Conservation (phyloP, 2,888 invertebrate genomes). For the Matsumyia berberina region DNA sequence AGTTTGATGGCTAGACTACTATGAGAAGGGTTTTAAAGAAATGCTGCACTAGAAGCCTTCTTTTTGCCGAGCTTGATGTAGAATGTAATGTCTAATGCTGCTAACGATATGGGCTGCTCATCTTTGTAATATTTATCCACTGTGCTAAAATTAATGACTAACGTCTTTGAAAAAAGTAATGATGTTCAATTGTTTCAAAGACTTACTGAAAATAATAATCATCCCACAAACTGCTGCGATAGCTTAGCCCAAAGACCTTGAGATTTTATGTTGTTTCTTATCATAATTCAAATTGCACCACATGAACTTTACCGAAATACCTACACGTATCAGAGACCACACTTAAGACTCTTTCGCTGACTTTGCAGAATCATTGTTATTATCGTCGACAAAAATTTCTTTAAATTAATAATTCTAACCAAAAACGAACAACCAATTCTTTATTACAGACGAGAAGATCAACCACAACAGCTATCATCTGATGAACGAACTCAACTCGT, state of each 20-base stretch:
- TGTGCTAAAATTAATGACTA: too few species aligned
- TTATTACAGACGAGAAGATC: slow-evolving; percentile 58
- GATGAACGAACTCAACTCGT: slow-evolving; percentile 77
- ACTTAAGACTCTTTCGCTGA: neutral
- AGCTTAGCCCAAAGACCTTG: neutral
- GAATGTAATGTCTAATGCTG: too few species aligned
- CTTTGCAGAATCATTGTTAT: slow-evolving; percentile 22
- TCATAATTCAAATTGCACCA: slow-evolving; percentile 9
- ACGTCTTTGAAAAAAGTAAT: too few species aligned
- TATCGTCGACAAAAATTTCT: neutral
- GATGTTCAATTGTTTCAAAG: too few species aligned
- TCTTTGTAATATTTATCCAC: too few species aligned
- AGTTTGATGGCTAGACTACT: too few species aligned
- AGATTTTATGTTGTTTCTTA: neutral
- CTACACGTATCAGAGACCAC: neutral
- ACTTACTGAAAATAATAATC: too few species aligned
- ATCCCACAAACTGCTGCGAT: neutral
- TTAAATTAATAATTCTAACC: slow-evolving; percentile 13
- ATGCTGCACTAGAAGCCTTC: too few species aligned
- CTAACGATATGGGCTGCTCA: too few species aligned
- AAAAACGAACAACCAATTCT: slow-evolving; percentile 37
- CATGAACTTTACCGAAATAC: neutral
- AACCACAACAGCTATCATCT: slow-evolving; percentile 54
- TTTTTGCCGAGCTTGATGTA: too few species aligned
- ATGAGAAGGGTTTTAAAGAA: too few species aligned